Evolutionary conservation across 1,140 invertebrate species (phyloP).

Genomic region (Monomorium pharaonis): DNA sequence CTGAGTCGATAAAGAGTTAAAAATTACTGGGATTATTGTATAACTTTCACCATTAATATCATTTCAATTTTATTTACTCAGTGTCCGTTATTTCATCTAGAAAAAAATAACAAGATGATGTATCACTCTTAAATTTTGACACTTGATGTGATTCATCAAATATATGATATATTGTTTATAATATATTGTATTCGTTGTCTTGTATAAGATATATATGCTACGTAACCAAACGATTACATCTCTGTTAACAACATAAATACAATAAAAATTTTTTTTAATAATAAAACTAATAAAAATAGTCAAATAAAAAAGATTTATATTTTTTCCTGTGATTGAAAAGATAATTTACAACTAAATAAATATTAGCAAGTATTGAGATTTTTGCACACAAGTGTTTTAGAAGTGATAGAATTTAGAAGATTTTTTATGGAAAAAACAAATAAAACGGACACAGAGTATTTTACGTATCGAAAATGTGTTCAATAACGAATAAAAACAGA

Average conservation of each 20-base stretch:
- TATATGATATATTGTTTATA: not conserved
- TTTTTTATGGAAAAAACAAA: not conserved
- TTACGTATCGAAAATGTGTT: not conserved
- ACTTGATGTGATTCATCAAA: not conserved
- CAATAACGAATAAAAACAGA: not conserved
- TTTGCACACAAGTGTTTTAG: not conserved
- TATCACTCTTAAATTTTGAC: not conserved
- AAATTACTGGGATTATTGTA: not conserved
- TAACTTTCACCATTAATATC: not conserved
- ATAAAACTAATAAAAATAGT: too few species aligned
- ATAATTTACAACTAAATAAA: not conserved
- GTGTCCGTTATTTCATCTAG: not conserved
- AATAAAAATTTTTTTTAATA: too few species aligned
- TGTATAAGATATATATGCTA: not conserved
- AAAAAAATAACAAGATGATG: not conserved
- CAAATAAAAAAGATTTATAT: not conserved
- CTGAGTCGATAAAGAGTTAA: too few species aligned
- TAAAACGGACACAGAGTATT: not conserved
- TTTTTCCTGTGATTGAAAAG: not conserved
- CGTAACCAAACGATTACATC: too few species aligned
- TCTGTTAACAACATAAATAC: too few species aligned
- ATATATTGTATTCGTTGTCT: not conserved
- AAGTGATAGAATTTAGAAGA: not conserved
- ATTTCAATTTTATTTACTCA: not conserved
- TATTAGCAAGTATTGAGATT: not conserved